Evolutionary conservation across 2,797 vertebrate species (phyloP).

Genomic region (Epinephelus coioides): DNA sequence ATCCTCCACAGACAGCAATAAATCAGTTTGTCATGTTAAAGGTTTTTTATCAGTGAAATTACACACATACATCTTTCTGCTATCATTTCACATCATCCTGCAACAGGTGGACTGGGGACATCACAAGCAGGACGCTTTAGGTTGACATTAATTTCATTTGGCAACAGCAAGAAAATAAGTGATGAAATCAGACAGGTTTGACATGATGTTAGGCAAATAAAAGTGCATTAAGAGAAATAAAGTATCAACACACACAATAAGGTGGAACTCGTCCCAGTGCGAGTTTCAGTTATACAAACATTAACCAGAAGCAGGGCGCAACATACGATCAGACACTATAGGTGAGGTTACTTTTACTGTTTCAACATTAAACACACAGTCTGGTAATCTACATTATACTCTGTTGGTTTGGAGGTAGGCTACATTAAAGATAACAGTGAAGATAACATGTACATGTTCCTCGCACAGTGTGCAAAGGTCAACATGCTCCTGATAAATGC

Average conservation of each 20-base stretch:
- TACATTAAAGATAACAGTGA: background rate
- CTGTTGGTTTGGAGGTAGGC: background rate
- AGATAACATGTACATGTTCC: background rate
- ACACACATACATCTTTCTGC: too few relatives aligned
- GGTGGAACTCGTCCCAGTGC: background rate
- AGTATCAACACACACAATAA: background rate
- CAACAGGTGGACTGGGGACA: background rate
- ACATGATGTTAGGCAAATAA: background rate
- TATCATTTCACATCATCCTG: too few relatives aligned
- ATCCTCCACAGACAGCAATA: background rate
- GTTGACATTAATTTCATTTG: background rate
- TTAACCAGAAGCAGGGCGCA: background rate
- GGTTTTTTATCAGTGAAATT: too few relatives aligned
- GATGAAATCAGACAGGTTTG: background rate
- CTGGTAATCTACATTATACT: background rate
- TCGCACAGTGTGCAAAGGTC: background rate
- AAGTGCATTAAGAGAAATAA: background rate
- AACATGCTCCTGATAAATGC: background rate
- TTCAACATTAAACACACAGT: background rate
- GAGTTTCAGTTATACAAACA: conserved; percentile 10
- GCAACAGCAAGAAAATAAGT: background rate
- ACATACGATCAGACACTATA: background rate
- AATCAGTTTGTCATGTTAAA: too few relatives aligned
- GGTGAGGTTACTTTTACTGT: background rate
- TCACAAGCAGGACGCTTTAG: background rate